A percentile compares a stretch with the other conserved stretches of the same genome.
Conservation (phyloP, 1,140 invertebrate species). For the Bacillus rossius region DNA sequence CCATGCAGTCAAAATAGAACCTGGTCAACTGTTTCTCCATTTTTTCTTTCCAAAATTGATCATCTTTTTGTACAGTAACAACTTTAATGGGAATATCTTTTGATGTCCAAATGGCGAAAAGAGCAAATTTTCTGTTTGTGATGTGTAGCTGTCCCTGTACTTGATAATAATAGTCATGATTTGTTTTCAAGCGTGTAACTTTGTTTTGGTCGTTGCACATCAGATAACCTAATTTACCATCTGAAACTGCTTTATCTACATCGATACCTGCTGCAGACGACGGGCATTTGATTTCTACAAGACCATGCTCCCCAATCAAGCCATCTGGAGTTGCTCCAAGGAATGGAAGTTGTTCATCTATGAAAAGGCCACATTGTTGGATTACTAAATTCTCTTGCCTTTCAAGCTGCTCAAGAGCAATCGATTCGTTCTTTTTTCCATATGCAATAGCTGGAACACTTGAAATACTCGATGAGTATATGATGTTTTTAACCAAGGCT, state of each 20-base stretch:
- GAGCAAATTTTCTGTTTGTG: conserved; percentile 9
- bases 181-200: conserved; percentile 25
- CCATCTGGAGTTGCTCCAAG: conserved; percentile 42
- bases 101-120: conserved; percentile 23
- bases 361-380: conserved; percentile 36
- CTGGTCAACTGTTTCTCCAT: conserved; percentile 20
- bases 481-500: conserved; percentile 22
- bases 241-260: conserved; percentile 19
- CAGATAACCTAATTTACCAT: not conserved
- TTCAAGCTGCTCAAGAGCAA: conserved; percentile 28
- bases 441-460: not conserved
- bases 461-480: conserved; percentile 19
- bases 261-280: conserved; percentile 19
- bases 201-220: not conserved
- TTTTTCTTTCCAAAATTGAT: conserved; percentile 23
- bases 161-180: conserved; percentile 39
- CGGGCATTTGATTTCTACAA: conserved; percentile 39
- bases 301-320: conserved; percentile 31
- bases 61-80: conserved; percentile 19
- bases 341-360: conserved; percentile 30
- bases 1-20: conserved; percentile 32
- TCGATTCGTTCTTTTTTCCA: conserved; percentile 29
- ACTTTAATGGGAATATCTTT: conserved; percentile 11
- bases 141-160: conserved; percentile 27
- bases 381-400: conserved; percentile 22